Conservation (phyloP, 2,797 vertebrate genomes). For the Sandelia bainsii region DNA sequence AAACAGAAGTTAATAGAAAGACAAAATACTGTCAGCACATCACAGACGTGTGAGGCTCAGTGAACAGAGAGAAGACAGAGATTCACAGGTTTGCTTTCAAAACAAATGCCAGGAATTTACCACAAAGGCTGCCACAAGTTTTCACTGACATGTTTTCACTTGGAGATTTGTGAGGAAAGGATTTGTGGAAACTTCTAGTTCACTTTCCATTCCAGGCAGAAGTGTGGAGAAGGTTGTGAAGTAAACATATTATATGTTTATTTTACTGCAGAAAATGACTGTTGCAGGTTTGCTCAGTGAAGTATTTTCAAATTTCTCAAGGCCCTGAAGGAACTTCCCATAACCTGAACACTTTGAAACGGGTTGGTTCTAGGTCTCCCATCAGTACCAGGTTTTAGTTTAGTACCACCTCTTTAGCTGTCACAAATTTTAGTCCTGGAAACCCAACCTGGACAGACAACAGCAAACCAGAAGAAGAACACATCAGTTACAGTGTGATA, state of each 20-base stretch:
- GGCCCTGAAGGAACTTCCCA: neutral
- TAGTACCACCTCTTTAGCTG: neutral
- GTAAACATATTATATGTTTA: neutral
- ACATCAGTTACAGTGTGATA: no score
- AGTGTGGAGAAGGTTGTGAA: neutral
- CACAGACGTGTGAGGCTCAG: constrained; percentile 9
- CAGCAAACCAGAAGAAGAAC: no score
- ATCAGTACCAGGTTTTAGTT: neutral
- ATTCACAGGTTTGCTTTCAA: constrained; percentile 41
- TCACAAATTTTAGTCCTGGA: no score
- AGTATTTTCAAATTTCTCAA: neutral
- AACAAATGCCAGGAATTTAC: constrained; percentile 28
- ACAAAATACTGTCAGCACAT: constrained; percentile 49
- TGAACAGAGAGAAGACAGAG: constrained; percentile 13
- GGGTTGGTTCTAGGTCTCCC: neutral
- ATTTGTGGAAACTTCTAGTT: constrained; percentile 12
- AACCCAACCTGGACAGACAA: no score
- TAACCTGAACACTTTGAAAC: neutral
- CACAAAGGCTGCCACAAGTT: neutral
- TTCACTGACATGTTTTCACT: constrained; percentile 21
- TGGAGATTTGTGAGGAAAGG: constrained; percentile 10
- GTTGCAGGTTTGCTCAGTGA: neutral
- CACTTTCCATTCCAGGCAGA: constrained; percentile 11
- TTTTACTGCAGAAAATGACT: neutral
- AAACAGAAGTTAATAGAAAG: constrained; percentile 43